Conservation (phyloP, 2,797 vertebrate species). For the Pogoniulus pusillus region DNA sequence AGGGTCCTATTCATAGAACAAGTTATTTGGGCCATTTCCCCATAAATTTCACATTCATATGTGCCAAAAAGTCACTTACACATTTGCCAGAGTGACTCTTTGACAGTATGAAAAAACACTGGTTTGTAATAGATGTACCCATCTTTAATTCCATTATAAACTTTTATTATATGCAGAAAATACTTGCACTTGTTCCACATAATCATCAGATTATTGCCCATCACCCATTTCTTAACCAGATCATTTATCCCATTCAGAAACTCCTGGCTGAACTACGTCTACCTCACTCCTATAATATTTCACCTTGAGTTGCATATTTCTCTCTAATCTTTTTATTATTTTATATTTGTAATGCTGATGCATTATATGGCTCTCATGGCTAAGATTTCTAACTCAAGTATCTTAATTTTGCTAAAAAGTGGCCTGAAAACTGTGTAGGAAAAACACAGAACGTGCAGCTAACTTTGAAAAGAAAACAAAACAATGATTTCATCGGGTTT, state of each 20-base stretch:
- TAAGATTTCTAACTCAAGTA: constrained; percentile 2
- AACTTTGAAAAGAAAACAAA: constrained; percentile 63
- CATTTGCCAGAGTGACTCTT: constrained; percentile 31
- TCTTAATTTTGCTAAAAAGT: background rate
- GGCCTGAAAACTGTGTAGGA: constrained; percentile 9
- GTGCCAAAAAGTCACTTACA: constrained; percentile 37
- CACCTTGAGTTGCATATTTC: background rate
- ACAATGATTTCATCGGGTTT: constrained; percentile 59
- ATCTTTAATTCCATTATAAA: background rate
- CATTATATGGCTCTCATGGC: background rate
- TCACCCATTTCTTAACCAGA: background rate
- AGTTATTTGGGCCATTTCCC: constrained; percentile 66
- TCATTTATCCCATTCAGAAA: background rate
- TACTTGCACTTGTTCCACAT: background rate
- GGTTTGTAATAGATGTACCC: background rate
- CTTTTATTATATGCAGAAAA: background rate
- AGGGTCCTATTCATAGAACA: constrained; percentile 64
- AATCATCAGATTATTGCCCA: background rate
- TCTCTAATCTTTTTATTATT: background rate
- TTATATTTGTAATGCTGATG: background rate
- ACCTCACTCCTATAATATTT: background rate
- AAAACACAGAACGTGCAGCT: constrained; percentile 12
- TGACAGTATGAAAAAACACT: background rate
- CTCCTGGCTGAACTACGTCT: background rate
- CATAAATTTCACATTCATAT: constrained; percentile 56